A percentile compares a stretch with the other conserved stretches of the same genome.
phyloP scores from a whole-genome alignment of 2,888 invertebrate genomes.

The Limenitis arthemis region DNA sequence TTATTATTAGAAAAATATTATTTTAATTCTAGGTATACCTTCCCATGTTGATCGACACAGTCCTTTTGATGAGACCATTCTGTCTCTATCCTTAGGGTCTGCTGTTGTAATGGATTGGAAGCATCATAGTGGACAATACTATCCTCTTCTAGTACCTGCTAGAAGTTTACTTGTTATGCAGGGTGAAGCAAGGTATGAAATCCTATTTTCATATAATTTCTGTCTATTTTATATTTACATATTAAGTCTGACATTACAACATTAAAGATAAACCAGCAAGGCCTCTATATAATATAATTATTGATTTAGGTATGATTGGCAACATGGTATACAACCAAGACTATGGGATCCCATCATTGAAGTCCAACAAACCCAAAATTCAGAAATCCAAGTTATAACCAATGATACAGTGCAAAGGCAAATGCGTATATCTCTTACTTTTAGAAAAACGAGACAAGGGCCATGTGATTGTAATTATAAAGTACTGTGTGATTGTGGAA shows the following conservation, averaged over 20 bases:
- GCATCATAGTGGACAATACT: slow-evolving; percentile 69
- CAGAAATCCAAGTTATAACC: slow-evolving; percentile 37
- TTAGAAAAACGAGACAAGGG: slow-evolving; percentile 74
- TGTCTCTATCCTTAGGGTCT: slow-evolving; percentile 89
- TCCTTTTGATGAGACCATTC: slow-evolving; percentile 90
- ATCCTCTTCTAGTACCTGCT: slow-evolving; percentile 76
- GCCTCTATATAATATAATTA: too few relatives aligned
- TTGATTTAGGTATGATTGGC: slow-evolving; percentile 80
- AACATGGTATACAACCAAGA: slow-evolving; percentile 89
- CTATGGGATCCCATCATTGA: slow-evolving; percentile 77
- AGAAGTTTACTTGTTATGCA: slow-evolving; percentile 87
- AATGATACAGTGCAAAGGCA: slow-evolving; percentile 36
- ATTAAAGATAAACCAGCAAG: not conserved
- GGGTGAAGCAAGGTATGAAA: slow-evolving; percentile 75
- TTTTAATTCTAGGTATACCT: slow-evolving; percentile 82
- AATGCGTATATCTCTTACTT: slow-evolving; percentile 87
- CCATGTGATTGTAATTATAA: slow-evolving; percentile 76
- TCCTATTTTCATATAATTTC: not conserved
- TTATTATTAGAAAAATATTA: not conserved
- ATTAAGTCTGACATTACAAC: not conserved
- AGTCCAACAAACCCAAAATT: slow-evolving; percentile 34
- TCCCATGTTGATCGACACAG: slow-evolving; percentile 96
- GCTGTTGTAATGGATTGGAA: slow-evolving; percentile 93
- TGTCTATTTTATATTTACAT: not conserved
- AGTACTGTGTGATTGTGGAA: slow-evolving; percentile 76